Evolutionary conservation across 2,113 vertebrate species (phyloP).

Genomic region (Sula dactylatra): DNA sequence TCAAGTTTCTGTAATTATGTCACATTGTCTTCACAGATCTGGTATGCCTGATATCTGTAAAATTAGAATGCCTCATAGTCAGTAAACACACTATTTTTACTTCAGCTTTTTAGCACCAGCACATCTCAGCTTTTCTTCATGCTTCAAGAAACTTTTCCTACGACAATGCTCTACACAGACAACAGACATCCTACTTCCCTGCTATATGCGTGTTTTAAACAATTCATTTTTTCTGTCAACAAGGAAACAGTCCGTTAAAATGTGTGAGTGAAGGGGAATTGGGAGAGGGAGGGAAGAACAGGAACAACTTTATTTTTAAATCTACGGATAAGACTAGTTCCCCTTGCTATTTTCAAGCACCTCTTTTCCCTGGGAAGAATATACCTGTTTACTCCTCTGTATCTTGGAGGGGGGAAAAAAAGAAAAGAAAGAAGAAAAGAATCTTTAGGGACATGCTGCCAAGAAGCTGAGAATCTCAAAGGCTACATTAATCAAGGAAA

Average conservation of each 20-base stretch:
- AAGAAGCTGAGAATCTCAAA: conserved; percentile 44
- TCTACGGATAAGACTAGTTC: neutral
- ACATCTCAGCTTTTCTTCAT: neutral
- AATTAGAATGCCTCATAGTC: neutral
- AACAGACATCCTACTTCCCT: neutral
- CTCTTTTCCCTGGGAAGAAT: conserved; percentile 2
- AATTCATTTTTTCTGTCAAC: neutral
- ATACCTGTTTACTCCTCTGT: neutral
- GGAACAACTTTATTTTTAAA: neutral
- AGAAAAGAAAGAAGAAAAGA: neutral
- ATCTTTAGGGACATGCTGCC: neutral
- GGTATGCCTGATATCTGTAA: neutral
- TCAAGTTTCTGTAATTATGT: neutral
- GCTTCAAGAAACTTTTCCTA: neutral
- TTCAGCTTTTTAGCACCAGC: neutral
- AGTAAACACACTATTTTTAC: neutral
- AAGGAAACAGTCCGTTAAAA: neutral
- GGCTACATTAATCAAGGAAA: conserved; percentile 59
- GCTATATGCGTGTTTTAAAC: neutral
- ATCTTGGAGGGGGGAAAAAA: neutral
- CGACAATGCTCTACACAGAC: neutral
- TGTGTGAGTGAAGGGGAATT: neutral
- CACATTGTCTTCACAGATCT: neutral
- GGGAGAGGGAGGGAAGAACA: neutral
- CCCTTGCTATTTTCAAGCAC: neutral